Conservation (phyloP, 2,797 vertebrate genomes). For the Pteropus rufus region DNA sequence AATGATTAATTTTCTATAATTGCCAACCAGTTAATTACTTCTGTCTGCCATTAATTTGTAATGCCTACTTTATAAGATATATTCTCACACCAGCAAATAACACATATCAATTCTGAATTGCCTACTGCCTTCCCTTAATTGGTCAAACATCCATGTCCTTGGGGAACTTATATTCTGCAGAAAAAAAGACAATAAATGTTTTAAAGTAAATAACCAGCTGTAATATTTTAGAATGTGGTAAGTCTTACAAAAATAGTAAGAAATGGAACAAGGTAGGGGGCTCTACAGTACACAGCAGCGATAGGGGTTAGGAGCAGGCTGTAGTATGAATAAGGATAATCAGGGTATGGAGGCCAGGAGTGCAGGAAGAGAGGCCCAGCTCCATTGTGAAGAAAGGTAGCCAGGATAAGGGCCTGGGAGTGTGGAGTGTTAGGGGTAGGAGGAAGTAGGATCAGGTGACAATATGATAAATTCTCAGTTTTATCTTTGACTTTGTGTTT, state of each 20-base stretch:
- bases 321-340: background rate
- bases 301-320: background rate
- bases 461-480: background rate
- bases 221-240: background rate
- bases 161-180: background rate
- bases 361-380: no score
- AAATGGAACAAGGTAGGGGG: background rate
- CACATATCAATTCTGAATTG: background rate
- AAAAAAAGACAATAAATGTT: background rate
- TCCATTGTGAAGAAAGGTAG: background rate
- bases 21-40: conserved; percentile 13
- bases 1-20: conserved; percentile 42
- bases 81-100: background rate
- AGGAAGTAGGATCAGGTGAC: fast-evolving
- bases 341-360: background rate
- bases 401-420: background rate
- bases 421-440: background rate
- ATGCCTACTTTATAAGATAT: background rate
- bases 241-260: background rate
- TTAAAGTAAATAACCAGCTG: background rate
- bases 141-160: background rate
- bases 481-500: background rate
- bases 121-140: background rate
- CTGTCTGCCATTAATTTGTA: background rate
- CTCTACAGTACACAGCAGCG: background rate